Percentiles rank a stretch among this genome's conserved stretches.
Conservation (phyloP, 1,140 invertebrate species). For the Ceratina australensis region DNA sequence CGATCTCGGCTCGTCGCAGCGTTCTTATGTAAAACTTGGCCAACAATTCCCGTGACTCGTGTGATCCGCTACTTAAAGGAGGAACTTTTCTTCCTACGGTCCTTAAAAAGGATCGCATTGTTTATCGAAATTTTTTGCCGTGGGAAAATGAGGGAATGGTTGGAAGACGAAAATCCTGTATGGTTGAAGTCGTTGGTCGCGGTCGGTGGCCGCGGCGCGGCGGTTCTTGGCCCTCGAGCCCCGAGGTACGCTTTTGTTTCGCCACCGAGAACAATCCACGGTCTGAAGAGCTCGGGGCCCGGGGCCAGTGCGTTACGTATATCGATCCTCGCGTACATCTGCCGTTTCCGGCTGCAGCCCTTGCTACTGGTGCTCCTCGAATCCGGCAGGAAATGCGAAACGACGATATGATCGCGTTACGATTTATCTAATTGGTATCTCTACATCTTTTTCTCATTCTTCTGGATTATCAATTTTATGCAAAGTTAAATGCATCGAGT, state of each 20-base stretch:
- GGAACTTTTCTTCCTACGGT: too few species aligned
- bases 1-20: not conserved
- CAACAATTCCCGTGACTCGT: not conserved
- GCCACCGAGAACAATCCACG: conserved; percentile 51
- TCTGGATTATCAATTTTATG: too few species aligned
- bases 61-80: not conserved
- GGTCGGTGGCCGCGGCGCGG: not conserved
- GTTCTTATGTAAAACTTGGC: not conserved
- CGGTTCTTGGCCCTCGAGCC: not conserved
- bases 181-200: too few species aligned
- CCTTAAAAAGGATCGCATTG: too few species aligned
- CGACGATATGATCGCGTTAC: not conserved
- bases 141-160: not conserved
- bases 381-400: conserved; percentile 5
- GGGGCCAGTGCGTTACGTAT: conserved; percentile 1
- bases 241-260: conserved; percentile 46
- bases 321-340: conserved; percentile 61
- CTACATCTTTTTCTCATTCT: not conserved
- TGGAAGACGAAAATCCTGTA: not conserved
- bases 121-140: too few species aligned
- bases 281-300: conserved; percentile 18
- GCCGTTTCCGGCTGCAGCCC: conserved; percentile 52
- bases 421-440: too few species aligned
- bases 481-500: too few species aligned
- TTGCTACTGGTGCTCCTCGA: conserved; percentile 1